phyloP scores from a whole-genome alignment of 2,113 vertebrate species.

The Phylloscopus trochilus region DNA sequence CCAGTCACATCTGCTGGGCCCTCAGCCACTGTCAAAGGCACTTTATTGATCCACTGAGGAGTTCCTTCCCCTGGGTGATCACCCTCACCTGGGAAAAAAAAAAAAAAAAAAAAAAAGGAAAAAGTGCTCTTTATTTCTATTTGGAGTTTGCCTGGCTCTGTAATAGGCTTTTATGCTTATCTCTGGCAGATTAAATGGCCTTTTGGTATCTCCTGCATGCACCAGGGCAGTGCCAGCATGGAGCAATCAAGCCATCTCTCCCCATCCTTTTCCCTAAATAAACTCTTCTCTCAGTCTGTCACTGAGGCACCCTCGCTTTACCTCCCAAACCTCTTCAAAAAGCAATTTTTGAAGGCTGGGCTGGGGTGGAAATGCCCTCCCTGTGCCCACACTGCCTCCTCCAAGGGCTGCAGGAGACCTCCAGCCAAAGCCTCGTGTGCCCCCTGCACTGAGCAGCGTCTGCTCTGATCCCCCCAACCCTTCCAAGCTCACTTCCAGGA shows the following conservation, averaged over 20 bases:
- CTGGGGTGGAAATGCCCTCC: not conserved
- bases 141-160: not conserved
- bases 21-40: not conserved
- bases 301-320: not conserved
- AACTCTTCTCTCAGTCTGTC: not conserved
- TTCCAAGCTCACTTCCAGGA: not conserved
- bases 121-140: not conserved
- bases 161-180: conserved; percentile 7
- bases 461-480: accelerated
- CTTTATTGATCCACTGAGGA: not conserved
- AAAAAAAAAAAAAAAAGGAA: no score
- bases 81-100: no score
- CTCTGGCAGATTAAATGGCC: not conserved
- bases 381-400: not conserved
- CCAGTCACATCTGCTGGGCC: not conserved
- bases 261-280: not conserved
- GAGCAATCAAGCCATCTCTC: not conserved
- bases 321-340: not conserved
- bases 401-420: not conserved
- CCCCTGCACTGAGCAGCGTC: not conserved
- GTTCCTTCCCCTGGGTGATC: not conserved
- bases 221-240: not conserved
- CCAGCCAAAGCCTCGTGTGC: not conserved
- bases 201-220: not conserved
- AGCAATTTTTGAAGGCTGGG: not conserved